Evolutionary conservation across 2,113 vertebrate genomes (phyloP).

Genomic region (Gulo gulo): DNA sequence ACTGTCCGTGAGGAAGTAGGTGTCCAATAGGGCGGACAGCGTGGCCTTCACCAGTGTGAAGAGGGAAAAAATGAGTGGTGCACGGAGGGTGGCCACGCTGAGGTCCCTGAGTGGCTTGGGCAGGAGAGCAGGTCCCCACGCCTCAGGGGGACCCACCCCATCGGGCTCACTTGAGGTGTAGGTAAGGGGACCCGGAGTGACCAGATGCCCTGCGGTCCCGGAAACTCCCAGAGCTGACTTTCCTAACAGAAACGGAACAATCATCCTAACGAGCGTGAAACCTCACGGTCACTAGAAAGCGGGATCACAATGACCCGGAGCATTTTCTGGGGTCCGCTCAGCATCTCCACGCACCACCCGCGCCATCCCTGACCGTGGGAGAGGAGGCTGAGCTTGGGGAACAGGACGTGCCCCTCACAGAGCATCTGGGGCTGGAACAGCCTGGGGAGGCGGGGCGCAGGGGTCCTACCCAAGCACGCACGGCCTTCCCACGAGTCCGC

Average conservation of each 20-base stretch:
- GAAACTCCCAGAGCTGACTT: background rate
- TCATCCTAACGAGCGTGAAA: background rate
- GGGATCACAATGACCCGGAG: accelerated
- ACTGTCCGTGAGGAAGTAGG: background rate
- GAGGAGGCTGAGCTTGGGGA: accelerated
- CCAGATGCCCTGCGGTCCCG: accelerated
- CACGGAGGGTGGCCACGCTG: accelerated
- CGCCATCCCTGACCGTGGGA: accelerated
- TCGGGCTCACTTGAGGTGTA: accelerated
- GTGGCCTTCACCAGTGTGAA: background rate
- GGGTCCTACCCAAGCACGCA: accelerated
- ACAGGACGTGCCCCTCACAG: accelerated
- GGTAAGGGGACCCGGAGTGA: background rate
- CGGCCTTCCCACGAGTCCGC: accelerated
- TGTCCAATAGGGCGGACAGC: accelerated
- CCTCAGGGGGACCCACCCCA: accelerated
- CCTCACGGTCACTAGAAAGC: background rate
- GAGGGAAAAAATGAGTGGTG: background rate
- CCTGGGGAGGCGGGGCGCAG: accelerated
- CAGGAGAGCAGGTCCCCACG: accelerated
- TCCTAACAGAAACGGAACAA: background rate
- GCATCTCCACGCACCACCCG: accelerated
- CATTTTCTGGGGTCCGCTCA: background rate
- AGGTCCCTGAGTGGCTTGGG: accelerated
- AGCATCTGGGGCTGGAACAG: accelerated